phyloP scores from a whole-genome alignment of 1,140 invertebrate species.

The Planococcus citri region DNA sequence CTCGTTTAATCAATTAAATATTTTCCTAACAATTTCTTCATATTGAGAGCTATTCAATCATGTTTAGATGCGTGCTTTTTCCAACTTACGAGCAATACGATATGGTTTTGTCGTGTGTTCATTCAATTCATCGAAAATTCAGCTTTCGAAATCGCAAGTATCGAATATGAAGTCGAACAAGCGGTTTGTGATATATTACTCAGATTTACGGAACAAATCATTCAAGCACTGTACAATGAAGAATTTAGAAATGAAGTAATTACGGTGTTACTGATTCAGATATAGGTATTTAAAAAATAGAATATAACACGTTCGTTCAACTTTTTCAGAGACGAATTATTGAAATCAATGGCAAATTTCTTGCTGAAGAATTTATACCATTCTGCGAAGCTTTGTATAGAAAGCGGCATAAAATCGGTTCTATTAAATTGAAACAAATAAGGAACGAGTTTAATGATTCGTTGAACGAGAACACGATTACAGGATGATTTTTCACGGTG shows the following conservation, averaged over 20 bases:
- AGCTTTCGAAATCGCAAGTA: not conserved
- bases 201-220: not conserved
- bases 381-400: constrained; percentile 27
- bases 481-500: not conserved
- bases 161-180: not conserved
- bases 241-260: constrained; percentile 1
- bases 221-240: not conserved
- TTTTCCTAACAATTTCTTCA: not conserved
- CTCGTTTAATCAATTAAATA: not conserved
- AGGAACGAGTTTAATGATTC: constrained; percentile 20
- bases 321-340: constrained; percentile 40
- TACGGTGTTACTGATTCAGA: not conserved
- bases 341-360: constrained; percentile 42
- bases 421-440: constrained; percentile 20
- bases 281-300: not conserved
- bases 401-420: constrained; percentile 16
- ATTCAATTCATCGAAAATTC: constrained; percentile 8
- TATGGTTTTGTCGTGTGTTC: not conserved
- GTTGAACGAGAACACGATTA: not conserved
- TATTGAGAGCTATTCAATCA: not conserved
- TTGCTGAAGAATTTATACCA: constrained; percentile 39
- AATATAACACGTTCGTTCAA: constrained; percentile 22
- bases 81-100: not conserved
- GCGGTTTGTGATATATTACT: not conserved
- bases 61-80: not conserved